A percentile compares a stretch with the other conserved stretches of the same genome.
These are phyloP conservation scores for Paedocypris micromegethes DNA, from an alignment of 2,797 vertebrate genomes.

Conservation along the genomic window DNA sequence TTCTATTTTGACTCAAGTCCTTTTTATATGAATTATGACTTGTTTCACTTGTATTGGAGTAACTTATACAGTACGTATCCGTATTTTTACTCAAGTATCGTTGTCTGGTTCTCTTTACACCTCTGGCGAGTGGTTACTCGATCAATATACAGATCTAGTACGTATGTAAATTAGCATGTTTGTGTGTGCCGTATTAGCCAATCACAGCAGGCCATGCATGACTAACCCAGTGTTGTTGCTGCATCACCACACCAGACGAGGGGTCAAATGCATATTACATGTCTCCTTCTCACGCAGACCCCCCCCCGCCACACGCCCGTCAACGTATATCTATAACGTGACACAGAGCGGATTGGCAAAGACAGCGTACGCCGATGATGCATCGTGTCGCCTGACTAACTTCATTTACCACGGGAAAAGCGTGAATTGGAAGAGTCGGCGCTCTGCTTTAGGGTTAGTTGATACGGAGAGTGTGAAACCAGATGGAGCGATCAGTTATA, in stretches of 20 bases:
- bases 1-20: no score
- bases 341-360: not conserved
- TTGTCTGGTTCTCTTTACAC: no score
- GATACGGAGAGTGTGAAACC: not conserved
- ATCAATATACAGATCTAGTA: no score
- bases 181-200: not conserved
- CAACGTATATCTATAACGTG: constrained; percentile 2
- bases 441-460: constrained; percentile 1
- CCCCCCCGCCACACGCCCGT: not conserved
- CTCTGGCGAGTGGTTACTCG: no score
- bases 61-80: no score
- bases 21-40: no score
- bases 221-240: not conserved
- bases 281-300: constrained; percentile 16
- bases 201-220: not conserved
- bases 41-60: no score
- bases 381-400: not conserved
- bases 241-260: constrained; percentile 5
- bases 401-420: not conserved
- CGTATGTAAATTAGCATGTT: not conserved
- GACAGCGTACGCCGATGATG: not conserved
- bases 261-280: constrained; percentile 17
- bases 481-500: not conserved
- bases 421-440: not conserved
- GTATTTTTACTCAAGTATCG: no score